These are phyloP conservation scores for Caranx melampygus DNA, from an alignment of 2,113 vertebrate species.

Conservation along the genomic window DNA sequence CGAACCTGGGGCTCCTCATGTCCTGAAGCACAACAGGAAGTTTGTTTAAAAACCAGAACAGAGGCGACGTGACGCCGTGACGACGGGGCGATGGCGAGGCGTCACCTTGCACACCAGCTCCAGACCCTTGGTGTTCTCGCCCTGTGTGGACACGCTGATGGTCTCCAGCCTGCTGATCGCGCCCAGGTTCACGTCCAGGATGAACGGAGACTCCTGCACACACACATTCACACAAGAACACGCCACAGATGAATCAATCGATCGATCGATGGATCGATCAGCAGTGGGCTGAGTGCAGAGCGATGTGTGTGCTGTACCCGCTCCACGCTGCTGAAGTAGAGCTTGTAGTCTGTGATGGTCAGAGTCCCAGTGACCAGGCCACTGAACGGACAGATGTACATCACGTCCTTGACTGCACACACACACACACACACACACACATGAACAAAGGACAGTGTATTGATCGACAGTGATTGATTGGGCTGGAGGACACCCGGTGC, in stretches of 20 bases:
- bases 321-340: conserved; percentile 93
- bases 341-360: conserved; percentile 95
- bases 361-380: conserved; percentile 92
- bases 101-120: conserved; percentile 97
- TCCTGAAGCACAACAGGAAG: conserved; percentile 81
- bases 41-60: not conserved
- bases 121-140: conserved; percentile 90
- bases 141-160: conserved; percentile 91
- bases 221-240: conserved; percentile 1
- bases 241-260: too few species aligned
- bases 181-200: conserved; percentile 92
- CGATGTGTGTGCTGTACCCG: conserved; percentile 82
- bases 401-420: conserved; percentile 91
- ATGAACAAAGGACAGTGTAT: not conserved
- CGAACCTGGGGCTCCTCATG: conserved; percentile 94
- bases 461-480: not conserved
- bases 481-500: too few species aligned
- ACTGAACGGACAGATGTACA: conserved; percentile 97
- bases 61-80: not conserved
- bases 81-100: too few species aligned
- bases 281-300: not conserved
- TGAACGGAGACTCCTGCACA: conserved; percentile 89
- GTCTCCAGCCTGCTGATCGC: conserved; percentile 94
- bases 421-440: not conserved
- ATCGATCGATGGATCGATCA: not conserved